phyloP scores from a whole-genome alignment of 2,113 vertebrate genomes.

The Oceanodroma tethys region DNA sequence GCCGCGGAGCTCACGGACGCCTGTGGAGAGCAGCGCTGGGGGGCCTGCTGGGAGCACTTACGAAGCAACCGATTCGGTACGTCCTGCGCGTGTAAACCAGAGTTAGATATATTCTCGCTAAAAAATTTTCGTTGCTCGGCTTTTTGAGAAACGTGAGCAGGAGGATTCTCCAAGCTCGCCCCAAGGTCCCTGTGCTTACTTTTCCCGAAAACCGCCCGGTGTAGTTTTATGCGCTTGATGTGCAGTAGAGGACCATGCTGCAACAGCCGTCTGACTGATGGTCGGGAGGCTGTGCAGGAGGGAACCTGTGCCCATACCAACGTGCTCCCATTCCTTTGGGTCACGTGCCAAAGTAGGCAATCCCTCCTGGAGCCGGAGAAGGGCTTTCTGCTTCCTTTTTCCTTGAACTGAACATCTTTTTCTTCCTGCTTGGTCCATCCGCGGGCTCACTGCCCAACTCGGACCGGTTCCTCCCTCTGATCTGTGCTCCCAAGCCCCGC shows the following conservation, averaged over 20 bases:
- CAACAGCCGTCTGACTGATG: background rate
- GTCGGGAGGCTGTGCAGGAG: background rate
- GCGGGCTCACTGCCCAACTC: no score
- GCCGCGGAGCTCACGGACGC: background rate
- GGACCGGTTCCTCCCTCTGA: accelerated
- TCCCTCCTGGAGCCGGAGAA: background rate
- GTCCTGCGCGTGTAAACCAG: background rate
- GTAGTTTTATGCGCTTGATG: background rate
- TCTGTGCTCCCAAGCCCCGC: background rate
- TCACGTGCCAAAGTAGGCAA: no score
- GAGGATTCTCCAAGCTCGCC: background rate
- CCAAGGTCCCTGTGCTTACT: background rate
- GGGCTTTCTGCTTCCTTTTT: background rate
- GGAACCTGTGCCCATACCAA: background rate
- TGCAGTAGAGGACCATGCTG: background rate
- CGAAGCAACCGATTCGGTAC: accelerated
- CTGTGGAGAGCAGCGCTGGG: background rate
- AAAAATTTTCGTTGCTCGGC: background rate
- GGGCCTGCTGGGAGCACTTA: no score
- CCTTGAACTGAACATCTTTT: background rate
- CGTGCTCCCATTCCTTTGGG: background rate
- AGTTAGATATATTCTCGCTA: no score
- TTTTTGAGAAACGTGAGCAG: background rate
- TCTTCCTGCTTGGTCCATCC: no score
- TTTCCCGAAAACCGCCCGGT: background rate